Conservation (phyloP, 2,113 vertebrate genomes). For the Tenrec ecaudatus region DNA sequence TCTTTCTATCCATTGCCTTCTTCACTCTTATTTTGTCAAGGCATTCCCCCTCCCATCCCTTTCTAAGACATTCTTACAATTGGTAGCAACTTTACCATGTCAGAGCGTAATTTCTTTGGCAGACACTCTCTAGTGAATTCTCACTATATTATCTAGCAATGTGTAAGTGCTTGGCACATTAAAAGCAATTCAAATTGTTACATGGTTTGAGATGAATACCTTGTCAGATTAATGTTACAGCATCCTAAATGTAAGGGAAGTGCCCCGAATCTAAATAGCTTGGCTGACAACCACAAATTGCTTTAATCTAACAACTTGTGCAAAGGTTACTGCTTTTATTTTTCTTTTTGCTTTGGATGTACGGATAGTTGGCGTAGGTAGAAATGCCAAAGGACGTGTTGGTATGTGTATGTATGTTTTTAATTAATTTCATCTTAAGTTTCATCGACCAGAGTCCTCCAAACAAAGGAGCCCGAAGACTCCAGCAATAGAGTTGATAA, state of each 20-base stretch:
- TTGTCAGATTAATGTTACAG: constrained; percentile 42
- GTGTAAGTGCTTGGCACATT: constrained; percentile 37
- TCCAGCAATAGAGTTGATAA: not conserved
- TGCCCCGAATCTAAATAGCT: constrained; percentile 46
- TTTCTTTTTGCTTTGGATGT: constrained; percentile 42
- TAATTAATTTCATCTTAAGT: constrained; percentile 45
- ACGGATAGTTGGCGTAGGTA: not conserved
- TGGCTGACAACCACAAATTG: constrained; percentile 25
- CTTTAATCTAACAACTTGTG: constrained; percentile 62
- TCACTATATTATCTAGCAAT: not conserved
- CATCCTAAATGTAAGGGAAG: constrained; percentile 38
- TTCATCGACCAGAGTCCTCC: constrained; percentile 37
- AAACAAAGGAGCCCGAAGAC: not conserved
- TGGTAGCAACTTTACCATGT: constrained; percentile 8
- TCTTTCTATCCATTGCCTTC: not conserved
- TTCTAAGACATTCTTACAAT: constrained; percentile 10
- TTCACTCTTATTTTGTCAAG: not conserved
- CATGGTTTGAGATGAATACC: constrained; percentile 39
- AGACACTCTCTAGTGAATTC: not conserved
- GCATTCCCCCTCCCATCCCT: not conserved
- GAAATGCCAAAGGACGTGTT: constrained; percentile 35
- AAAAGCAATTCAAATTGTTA: constrained; percentile 57
- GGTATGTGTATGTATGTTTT: not conserved
- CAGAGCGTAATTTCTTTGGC: constrained; percentile 37
- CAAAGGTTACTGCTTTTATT: not conserved